A percentile compares a stretch with the other conserved stretches of the same genome.
Evolutionary conservation across 2,113 vertebrate genomes (phyloP).

Genomic region (Peromyscus californicus): DNA sequence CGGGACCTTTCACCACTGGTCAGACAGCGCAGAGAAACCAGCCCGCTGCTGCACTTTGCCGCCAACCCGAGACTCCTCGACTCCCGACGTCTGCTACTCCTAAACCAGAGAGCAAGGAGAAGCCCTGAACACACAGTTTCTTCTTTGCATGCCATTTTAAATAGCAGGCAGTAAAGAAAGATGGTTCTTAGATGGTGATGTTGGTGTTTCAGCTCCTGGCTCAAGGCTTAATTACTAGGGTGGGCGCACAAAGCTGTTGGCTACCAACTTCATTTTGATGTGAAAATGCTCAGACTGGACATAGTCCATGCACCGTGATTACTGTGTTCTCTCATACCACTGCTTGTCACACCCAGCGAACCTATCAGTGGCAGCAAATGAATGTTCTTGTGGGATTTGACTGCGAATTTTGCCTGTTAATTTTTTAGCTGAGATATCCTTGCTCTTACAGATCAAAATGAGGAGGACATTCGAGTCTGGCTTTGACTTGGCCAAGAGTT

Average conservation of each 20-base stretch:
- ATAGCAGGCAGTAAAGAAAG: neutral
- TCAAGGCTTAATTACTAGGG: neutral
- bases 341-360: neutral
- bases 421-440: neutral
- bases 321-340: neutral
- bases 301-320: neutral
- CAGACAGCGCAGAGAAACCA: neutral
- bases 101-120: neutral
- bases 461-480: neutral
- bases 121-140: neutral
- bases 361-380: neutral
- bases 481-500: neutral
- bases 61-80: no score
- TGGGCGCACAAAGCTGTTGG: neutral
- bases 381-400: neutral
- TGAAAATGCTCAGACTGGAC: neutral
- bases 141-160: neutral
- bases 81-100: neutral
- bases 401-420: neutral
- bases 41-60: no score
- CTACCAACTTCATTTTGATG: neutral
- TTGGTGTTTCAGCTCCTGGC: neutral
- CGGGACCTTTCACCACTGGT: fast-evolving
- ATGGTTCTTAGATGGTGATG: neutral
- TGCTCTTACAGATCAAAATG: neutral